Conservation (phyloP, 2,888 invertebrate species). For the Noctua janthe region DNA sequence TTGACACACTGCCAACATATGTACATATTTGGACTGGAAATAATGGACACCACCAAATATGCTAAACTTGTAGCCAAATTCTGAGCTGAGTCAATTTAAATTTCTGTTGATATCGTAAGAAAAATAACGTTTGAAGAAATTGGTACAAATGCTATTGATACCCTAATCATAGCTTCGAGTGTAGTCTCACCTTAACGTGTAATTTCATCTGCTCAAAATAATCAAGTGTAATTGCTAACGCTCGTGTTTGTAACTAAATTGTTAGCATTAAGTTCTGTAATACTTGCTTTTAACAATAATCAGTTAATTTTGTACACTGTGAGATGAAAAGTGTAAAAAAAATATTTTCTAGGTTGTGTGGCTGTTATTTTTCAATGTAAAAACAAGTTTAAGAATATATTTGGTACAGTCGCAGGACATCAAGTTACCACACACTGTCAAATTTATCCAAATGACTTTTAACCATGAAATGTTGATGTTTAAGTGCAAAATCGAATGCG, state of each 20-base stretch:
- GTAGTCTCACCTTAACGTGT: slow-evolving; percentile 32
- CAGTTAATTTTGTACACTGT: slow-evolving; percentile 14
- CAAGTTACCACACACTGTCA: too few species aligned
- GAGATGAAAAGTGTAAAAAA: background rate
- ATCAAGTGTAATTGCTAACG: slow-evolving; percentile 61
- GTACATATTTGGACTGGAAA: background rate
- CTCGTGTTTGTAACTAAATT: slow-evolving; percentile 51
- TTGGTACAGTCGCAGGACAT: background rate
- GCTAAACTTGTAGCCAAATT: background rate
- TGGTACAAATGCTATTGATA: background rate
- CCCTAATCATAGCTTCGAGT: slow-evolving; percentile 23
- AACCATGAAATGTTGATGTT: too few species aligned
- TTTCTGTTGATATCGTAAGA: background rate
- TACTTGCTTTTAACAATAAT: slow-evolving; percentile 33
- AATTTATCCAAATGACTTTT: too few species aligned
- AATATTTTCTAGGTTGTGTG: background rate
- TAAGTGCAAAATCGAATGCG: too few species aligned
- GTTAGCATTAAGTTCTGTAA: slow-evolving; percentile 54
- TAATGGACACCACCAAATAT: background rate
- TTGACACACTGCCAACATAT: background rate
- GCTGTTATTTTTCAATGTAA: slow-evolving; percentile 3
- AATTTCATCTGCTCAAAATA: slow-evolving; percentile 63
- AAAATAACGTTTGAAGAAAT: background rate
- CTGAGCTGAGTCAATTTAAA: background rate
- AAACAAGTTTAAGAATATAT: background rate